Base-by-base conservation (phyloP, 1,140 invertebrate genomes). In the Papilio glaucus region DNA sequence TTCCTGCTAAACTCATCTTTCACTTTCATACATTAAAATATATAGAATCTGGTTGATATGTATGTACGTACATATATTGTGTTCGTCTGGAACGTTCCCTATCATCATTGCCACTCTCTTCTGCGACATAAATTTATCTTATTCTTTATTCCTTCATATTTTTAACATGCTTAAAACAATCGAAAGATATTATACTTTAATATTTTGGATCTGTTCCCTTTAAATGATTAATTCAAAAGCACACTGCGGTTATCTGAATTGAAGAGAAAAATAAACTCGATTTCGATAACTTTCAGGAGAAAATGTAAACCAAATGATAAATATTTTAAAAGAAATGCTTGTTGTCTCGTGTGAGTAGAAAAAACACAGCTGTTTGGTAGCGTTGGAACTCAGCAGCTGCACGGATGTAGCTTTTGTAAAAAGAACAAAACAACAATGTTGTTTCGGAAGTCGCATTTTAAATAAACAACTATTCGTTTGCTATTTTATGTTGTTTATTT, bases 331-430 rank as follows among this genome's bases (percentile, higher is more conserved):
- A 0, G 12, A 10, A 57, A 57, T 24, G 49, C 49, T 57, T 26
- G 49, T 57, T 18, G 42, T 45, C 49, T 57, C 21, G 24, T 57
- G 49, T 57, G 21, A 57, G 49, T 24, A 26, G 18, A 24, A 57
- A 57, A 57, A 57, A 57, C 5, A 57, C 49, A 57, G 49, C 10
- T 57, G 49, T 12, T 1, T 21, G 5, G 21, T 57, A 24, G 3
- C 21, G 49, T 57, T 57, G 18, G 49, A 12, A 57, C 49, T 24
- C 24, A 57, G 49, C 29, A 33, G 6, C 2, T 3, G 29, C 29
- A 6, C 29, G 29, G 5, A 57, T 24, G 24, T 26, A 57, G 49
- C 21, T 57, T 57, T 57, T 26, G 3, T 57, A 24, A 24, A 57
- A 24, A 10, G 12, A 49, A 49, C 8, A 49, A 13, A 24, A 57